A percentile compares a stretch with the other conserved stretches of the same genome.
Conservation (phyloP, 1,140 invertebrate genomes). For the Drosophila hydei region DNA sequence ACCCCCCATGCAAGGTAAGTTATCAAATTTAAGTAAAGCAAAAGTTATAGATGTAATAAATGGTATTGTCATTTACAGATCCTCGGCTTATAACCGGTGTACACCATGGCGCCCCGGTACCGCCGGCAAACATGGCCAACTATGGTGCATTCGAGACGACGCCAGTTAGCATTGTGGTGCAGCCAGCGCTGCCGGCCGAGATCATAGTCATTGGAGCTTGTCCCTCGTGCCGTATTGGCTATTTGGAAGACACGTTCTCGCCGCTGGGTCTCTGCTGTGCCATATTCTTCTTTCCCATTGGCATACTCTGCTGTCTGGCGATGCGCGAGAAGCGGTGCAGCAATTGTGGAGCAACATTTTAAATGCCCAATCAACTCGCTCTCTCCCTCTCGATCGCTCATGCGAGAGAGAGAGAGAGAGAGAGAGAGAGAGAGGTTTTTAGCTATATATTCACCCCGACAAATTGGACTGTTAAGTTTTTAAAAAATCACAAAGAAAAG, state of each 20-base stretch:
- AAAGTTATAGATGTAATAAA: not conserved
- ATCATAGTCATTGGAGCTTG: conserved; percentile 91
- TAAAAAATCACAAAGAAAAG: conserved; percentile 45
- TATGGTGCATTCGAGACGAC: conserved; percentile 79
- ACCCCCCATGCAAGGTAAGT: conserved; percentile 22
- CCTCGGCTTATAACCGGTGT: conserved; percentile 52
- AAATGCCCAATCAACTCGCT: conserved; percentile 4
- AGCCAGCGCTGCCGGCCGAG: conserved; percentile 84
- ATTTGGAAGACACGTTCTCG: conserved; percentile 91
- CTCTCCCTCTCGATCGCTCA: no score
- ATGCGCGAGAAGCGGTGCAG: conserved; percentile 90
- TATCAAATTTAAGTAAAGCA: not conserved
- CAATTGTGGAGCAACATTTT: conserved; percentile 91
- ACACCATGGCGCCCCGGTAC: conserved; percentile 48
- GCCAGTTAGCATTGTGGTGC: conserved; percentile 71
- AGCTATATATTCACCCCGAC: conserved; percentile 16
- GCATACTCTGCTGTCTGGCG: conserved; percentile 90
- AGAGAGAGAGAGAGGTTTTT: not conserved
- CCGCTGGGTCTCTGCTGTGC: conserved; percentile 91
- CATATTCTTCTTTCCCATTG: conserved; percentile 92
- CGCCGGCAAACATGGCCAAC: conserved; percentile 59
- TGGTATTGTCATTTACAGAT: conserved; percentile 23
- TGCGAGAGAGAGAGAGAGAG: no score
- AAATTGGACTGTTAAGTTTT: conserved; percentile 34
- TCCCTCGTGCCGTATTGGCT: conserved; percentile 91